Base-by-base conservation (phyloP, 2,113 vertebrate species). In the Notarius lentiginosus region DNA sequence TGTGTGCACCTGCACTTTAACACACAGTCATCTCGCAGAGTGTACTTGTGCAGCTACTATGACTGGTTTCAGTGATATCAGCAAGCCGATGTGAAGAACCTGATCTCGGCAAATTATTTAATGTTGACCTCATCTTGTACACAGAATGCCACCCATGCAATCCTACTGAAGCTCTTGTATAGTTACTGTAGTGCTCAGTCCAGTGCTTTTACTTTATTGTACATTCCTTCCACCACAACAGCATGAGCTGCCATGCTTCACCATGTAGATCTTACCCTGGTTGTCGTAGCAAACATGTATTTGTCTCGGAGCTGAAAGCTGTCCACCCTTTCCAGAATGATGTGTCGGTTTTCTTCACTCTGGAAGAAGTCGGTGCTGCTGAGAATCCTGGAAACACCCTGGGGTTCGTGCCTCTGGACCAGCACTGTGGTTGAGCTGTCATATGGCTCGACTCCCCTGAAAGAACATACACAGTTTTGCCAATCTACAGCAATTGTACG, bases 341-440 rank as follows among this genome's bases (percentile, higher is more conserved):
- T 88, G 2, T 93, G 95, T 86, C 96, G 97, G 90, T 97, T 97
- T 90, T 97, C 96, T 20, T 95, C 93, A 60, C 96, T 97, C 92
- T 99, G 98, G 92, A 98, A 99, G 95, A 98, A 99, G 92, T 99
- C 98, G 0, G 96, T 98, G 92, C 97, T 99, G 92, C 96, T 96
- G 87, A 99, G 93, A 72, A 99, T 84, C 0, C 96, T 98, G 0
- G 97, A 99, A 30, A 95, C 93, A 0, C 97, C 97, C 0, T 96
- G 96, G 3, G 98, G 98, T 87, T 99, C 97, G 0, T 98, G 96
- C 5, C 98, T 95, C 91, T 99, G 97, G 8, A 99, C 91, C 68
- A 99, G 96, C 91, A 99, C 95, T 0, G 96, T 96, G 15, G 92
- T 96, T 0, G 96, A 94, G 41, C 95, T 94, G 91, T 99, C 98